Evolutionary conservation across 2,888 invertebrate species (phyloP), one percentile per base, ranked within the genome.

Genomic region (Germaria angustata): DNA sequence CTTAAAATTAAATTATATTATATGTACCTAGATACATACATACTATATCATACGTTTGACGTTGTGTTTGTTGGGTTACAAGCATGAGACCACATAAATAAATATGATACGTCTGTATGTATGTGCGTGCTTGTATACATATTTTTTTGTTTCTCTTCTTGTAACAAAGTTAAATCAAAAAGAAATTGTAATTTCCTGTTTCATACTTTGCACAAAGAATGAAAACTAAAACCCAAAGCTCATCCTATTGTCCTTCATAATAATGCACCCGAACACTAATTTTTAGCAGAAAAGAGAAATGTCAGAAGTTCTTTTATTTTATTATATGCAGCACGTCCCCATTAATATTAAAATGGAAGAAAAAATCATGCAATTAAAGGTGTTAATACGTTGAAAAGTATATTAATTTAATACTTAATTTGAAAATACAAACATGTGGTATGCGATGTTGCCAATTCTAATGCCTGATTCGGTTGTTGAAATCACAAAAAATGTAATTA

Each of bases 151-250:
- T 69, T 69, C 51, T 49, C 65, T 71, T 79, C 79, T 59, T 41
- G 59, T 76, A 79, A 76, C 75, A 76, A 79, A 82, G 75, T 79
- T 72, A 65, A 51, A 34, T 32, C 32, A 65, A 73, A 46, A 77
- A 78, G 66, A 71, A 82, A 49, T 53, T 71, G 34, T 66, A 79
- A 82, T 79, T 82, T 82, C 82, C 82, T 75, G 79, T 82, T 82
- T 75, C 55, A 51, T 80, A 22, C 63, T 77, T 61, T 61, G 36
- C 28, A 36, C 22, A 59, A 57, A 36, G 44, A 44, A 57, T 46
- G 34, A n/a, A 66, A 78, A 63, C 34, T 46, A 32, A 53, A 77
- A 61, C 11, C 15, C 7, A 59, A 69, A 78, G 36, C 61, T 20
- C 17, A 61, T 46, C 2, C 65, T 51, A 66, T 73, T 80, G 79